These are phyloP conservation scores for Zeugodacus cucurbitae DNA, from an alignment of 1,140 invertebrate species.

Conservation along the genomic window DNA sequence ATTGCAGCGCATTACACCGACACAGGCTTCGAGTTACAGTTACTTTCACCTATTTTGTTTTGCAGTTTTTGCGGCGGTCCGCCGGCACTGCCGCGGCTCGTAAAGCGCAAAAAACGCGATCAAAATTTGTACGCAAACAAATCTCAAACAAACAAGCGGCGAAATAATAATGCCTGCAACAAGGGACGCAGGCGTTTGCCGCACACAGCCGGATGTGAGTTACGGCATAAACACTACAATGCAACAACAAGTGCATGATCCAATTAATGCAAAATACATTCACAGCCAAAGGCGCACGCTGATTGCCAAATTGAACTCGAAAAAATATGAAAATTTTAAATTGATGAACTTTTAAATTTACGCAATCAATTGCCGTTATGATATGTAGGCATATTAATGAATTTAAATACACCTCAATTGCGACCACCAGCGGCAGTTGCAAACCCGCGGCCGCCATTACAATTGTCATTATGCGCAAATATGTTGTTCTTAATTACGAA, in stretches of 20 bases:
- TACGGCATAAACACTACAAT: background rate
- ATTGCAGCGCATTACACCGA: slow-evolving; percentile 3
- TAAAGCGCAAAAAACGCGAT: background rate
- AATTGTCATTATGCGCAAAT: background rate
- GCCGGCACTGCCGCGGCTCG: background rate
- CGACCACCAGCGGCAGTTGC: background rate
- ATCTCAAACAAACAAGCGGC: background rate
- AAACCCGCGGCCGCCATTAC: background rate
- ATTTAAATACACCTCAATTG: background rate
- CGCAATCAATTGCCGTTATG: background rate
- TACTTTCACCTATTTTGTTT: slow-evolving; percentile 25
- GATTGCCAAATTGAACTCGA: background rate
- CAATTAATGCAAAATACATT: background rate
- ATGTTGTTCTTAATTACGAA: slow-evolving; percentile 4
- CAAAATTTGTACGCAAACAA: background rate
- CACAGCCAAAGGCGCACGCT: background rate
- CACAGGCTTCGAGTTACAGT: background rate
- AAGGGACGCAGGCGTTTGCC: background rate
- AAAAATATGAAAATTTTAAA: background rate
- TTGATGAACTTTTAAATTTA: background rate
- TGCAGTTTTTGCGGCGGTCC: background rate
- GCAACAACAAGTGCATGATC: background rate
- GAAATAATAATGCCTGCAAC: background rate
- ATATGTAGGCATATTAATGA: background rate
- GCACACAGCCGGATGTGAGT: background rate